Percentiles rank a stretch among this genome's conserved stretches.
These are phyloP conservation scores for Sinotaia quadrata DNA, from an alignment of 2,888 invertebrate species.

Conservation along the genomic window DNA sequence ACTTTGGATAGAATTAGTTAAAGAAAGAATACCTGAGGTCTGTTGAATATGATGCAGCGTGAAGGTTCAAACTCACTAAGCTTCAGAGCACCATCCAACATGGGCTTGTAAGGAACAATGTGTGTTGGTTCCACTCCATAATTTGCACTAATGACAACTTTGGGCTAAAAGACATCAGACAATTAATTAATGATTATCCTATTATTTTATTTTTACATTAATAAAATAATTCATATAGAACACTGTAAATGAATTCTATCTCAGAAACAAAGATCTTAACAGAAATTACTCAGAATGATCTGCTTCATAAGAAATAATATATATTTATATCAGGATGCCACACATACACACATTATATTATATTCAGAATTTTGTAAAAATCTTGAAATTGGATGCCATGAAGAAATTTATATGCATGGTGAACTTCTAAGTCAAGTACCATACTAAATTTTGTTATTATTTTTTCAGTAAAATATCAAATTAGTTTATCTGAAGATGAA, in stretches of 20 bases:
- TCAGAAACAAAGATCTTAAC: not conserved
- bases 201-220: not conserved
- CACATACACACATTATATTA: no score
- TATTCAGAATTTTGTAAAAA: no score
- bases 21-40: constrained; percentile 55
- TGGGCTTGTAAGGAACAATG: constrained; percentile 86
- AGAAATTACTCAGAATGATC: not conserved
- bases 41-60: constrained; percentile 87
- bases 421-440: no score
- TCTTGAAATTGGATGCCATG: no score
- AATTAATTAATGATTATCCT: not conserved
- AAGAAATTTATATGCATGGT: no score
- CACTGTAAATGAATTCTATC: no score
- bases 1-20: no score
- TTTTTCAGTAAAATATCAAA: no score
- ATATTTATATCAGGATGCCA: no score
- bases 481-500: no score
- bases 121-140: constrained; percentile 91
- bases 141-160: constrained; percentile 89
- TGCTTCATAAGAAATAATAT: not conserved
- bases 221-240: not conserved
- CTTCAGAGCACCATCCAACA: constrained; percentile 86
- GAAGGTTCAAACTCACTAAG: constrained; percentile 81
- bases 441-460: no score
- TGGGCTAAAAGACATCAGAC: constrained; percentile 79